A percentile compares a stretch with the other conserved stretches of the same genome.
These are phyloP conservation scores for Esox masquinongy DNA, from an alignment of 2,797 vertebrate species.

Conservation along the genomic window DNA sequence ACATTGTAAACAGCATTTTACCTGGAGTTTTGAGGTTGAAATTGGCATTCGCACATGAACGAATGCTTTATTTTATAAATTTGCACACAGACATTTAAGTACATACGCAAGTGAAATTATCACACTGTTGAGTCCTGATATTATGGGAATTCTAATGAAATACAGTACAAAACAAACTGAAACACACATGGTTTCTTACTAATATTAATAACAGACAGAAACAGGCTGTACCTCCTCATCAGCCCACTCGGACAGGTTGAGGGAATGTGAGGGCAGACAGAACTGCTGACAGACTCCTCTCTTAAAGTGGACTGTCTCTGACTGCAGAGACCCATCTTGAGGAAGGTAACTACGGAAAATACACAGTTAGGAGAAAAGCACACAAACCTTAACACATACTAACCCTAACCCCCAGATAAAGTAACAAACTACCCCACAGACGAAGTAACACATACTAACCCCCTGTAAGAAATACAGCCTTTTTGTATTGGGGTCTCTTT, in stretches of 20 bases:
- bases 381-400: constrained; percentile 1
- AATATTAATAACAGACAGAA: not conserved
- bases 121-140: not conserved
- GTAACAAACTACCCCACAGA: not conserved
- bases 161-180: not conserved
- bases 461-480: too few species aligned
- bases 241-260: constrained; percentile 94
- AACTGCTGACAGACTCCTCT: constrained; percentile 96
- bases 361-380: not conserved
- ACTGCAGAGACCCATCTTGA: constrained; percentile 91
- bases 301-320: constrained; percentile 95
- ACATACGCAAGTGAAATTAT: too few species aligned
- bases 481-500: too few species aligned
- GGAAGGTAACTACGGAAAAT: constrained; percentile 84
- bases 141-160: not conserved
- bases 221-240: constrained; percentile 88
- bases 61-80: too few species aligned
- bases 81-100: too few species aligned
- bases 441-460: not conserved
- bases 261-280: constrained; percentile 92
- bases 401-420: not conserved
- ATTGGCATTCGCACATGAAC: too few species aligned
- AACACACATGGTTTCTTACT: constrained; percentile 3
- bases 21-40: too few species aligned
- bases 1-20: too few species aligned